Evolutionary conservation across 2,113 vertebrate genomes (phyloP), one percentile per base, ranked within the genome.

Genomic region (Siniperca knerii): DNA sequence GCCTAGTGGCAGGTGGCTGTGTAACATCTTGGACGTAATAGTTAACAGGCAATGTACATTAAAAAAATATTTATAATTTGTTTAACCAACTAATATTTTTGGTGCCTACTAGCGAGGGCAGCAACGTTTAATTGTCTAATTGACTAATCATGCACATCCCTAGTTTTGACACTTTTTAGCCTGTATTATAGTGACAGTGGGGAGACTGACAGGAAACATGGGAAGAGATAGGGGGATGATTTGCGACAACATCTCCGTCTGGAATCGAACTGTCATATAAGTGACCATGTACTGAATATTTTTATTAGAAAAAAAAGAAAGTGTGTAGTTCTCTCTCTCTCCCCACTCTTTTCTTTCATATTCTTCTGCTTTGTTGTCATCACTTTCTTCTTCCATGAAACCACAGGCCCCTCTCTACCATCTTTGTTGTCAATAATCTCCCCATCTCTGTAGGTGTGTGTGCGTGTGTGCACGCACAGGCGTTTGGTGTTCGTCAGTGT

Each of bases 401-500:
- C 65, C 5, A 5, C 1, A 23, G 35, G 23, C 62, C 35, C 23
- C 10, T 40, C 9, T 75, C 57, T 57, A 44, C 50, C 13, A 37
- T 35, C 16, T 62, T 62, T 70, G 48, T 65, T 55, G 60, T 77
- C 44, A 48, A n/a, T 70, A 65, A 58, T 72, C 11, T 29, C 65
- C 8, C 25, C 48, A 44, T 50, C 1, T 33, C n/a, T 73, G 50
- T 50, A 33, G 66, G 48, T 40, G 35, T 29, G 40, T 48, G 25
- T 69, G 35, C 37, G 62, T 55, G 21, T 35, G 13, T 23, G 58
- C 8, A 4, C 46, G n/a, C 64, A 10, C 21, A 70, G 70, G 81
- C 46, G 21, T 61, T 79, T 79, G 77, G 85, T 82, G 82, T 67
- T 52, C 84, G 72, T 87, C 79, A 76, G 82, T 87, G 42, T 84